phyloP scores from a whole-genome alignment of 2,888 invertebrate genomes.

The Tiliacea citrago region DNA sequence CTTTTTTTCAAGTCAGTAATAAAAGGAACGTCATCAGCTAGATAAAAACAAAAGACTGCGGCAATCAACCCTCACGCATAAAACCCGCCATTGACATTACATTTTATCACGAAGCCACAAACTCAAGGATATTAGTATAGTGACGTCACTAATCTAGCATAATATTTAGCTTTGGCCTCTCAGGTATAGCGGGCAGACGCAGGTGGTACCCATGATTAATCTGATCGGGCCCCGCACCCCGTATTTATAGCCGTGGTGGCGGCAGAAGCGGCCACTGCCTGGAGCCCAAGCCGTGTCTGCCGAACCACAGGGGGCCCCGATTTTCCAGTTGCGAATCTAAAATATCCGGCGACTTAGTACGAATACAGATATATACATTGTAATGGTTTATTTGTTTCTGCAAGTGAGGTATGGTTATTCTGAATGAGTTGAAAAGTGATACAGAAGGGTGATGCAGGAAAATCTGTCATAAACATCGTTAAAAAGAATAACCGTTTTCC shows the following conservation, averaged over 20 bases:
- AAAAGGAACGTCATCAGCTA: not conserved
- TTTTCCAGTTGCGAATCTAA: slow-evolving; percentile 68
- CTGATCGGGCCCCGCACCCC: slow-evolving; percentile 74
- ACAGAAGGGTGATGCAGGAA: not conserved
- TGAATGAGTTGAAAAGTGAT: slow-evolving; percentile 15
- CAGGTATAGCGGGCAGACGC: slow-evolving; percentile 75
- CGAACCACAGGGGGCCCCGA: slow-evolving; percentile 76
- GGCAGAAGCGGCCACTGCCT: slow-evolving; percentile 76
- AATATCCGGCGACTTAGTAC: slow-evolving; percentile 67
- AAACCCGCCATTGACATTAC: slow-evolving; percentile 23
- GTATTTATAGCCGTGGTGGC: slow-evolving; percentile 81
- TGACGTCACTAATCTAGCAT: slow-evolving; percentile 75
- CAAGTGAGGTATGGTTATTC: slow-evolving; percentile 29
- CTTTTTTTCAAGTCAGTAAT: not conserved
- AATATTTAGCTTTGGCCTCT: slow-evolving; percentile 79
- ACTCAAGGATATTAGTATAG: slow-evolving; percentile 65
- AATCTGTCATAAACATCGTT: not conserved
- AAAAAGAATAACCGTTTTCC: not conserved
- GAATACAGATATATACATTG: slow-evolving; percentile 62
- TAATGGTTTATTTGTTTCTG: slow-evolving; percentile 58
- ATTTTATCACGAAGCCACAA: slow-evolving; percentile 28
- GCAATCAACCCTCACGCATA: slow-evolving; percentile 7
- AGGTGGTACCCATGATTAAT: slow-evolving; percentile 86
- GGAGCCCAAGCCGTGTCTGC: slow-evolving; percentile 74
- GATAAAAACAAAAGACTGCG: slow-evolving; percentile 19